Base-by-base conservation (phyloP, 2,888 invertebrate genomes). In the Epinotia demarniana region DNA sequence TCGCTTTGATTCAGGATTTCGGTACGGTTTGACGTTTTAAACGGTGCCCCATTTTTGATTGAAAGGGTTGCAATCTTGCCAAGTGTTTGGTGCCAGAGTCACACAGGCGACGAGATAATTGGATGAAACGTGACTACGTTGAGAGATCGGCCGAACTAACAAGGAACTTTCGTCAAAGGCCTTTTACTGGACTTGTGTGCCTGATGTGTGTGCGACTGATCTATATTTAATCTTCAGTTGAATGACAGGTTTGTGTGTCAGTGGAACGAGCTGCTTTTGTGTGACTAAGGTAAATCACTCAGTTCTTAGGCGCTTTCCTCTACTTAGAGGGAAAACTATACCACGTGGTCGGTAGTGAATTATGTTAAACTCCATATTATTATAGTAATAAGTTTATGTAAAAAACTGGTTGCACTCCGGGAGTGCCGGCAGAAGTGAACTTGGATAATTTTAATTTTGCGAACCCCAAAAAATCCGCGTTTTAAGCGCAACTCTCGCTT, bases 1-100 rank as follows among this genome's bases (percentile, higher is more conserved):
- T 57, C 61, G 39, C 57, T 71, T 69, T 58, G 69, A 58, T 39
- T 69, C 57, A n/a, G 66, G 46, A 58, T 39, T 55, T 60, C 64
- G 53, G 70, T 53, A 19, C 60, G 49, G 71, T 61, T 70, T 71
- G 64, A 53, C 71, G 61, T 62, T 75, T 67, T 43, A 75, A 75
- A 73, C 43, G 46, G 16, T 61, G 69, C 6, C 58, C 39, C 58
- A 63, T 19, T 74, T 69, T 63, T 70, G 74, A 74, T 74, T 74
- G 74, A 70, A 72, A 72, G 58, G 73, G 72, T 62, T 46, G 23
- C 72, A 27, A 33, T 57, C 63, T 62, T 74, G 61, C 23, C 23
- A 39, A 61, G 18, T 39, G 39, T 61, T 53, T 69, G 39, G 27
- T 9, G 16, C 23, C 43, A n/a, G 19, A 39, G 68, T 68, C 68